phyloP scores from a whole-genome alignment of 2,113 vertebrate genomes.

The Myocastor coypus region DNA sequence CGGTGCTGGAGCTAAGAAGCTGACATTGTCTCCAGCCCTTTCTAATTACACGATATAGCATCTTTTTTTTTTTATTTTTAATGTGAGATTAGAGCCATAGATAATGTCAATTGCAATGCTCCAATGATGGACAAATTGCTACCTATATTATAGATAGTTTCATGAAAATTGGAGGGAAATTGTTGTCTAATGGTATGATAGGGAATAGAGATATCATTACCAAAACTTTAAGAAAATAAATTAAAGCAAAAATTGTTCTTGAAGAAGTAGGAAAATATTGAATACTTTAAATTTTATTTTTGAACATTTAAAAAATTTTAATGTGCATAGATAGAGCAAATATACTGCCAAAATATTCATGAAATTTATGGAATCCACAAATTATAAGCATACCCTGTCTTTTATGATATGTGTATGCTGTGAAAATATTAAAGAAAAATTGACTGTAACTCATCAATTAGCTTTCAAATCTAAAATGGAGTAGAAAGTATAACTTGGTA shows the following conservation, averaged over 20 bases:
- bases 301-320: constrained; percentile 58
- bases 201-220: constrained; percentile 16
- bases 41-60: constrained; percentile 48
- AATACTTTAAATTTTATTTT: constrained; percentile 23
- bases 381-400: neutral
- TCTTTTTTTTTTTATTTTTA: constrained; percentile 79
- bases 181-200: neutral
- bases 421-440: constrained; percentile 57
- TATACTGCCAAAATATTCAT: neutral
- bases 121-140: neutral
- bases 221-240: constrained; percentile 62
- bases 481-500: neutral
- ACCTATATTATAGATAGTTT: constrained; percentile 47
- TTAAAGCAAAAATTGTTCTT: constrained; percentile 11
- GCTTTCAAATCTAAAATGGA: neutral
- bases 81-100: constrained; percentile 5
- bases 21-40: neutral
- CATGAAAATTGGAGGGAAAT: constrained; percentile 54
- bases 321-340: constrained; percentile 34
- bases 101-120: constrained; percentile 46
- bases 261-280: constrained; percentile 32
- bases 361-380: constrained; percentile 61
- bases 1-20: neutral
- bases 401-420: neutral
- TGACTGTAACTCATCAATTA: neutral